Base-by-base conservation (phyloP, 2,888 invertebrate genomes). In the Xiphydria camelus region DNA sequence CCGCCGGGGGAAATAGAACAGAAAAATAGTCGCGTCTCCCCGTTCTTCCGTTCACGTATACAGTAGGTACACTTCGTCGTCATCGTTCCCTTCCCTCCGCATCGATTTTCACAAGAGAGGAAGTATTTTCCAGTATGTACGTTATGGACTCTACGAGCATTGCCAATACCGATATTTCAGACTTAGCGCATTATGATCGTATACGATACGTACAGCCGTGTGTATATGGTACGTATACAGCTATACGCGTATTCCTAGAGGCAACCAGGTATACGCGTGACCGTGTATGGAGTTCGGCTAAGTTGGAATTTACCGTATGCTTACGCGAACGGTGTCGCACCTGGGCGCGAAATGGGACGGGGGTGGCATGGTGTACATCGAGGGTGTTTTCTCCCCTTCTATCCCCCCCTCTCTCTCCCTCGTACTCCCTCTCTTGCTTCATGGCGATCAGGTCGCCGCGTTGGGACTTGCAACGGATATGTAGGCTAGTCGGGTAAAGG, bases 221-320 rank as follows among this genome's bases (percentile, higher is more conserved):
- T n/a, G n/a, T n/a, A n/a, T n/a, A n/a, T n/a, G n/a, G n/a, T n/a
- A n/a, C n/a, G n/a, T n/a, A n/a, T n/a, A n/a, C n/a, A n/a, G n/a
- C n/a, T n/a, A n/a, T n/a, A n/a, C n/a, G n/a, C n/a, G 20, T 18
- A 29, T 23, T 34, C 33, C 31, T 26, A 15, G 31, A 26, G 34
- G 34, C 31, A 38, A 45, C 48, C 40, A 40, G 46, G 26, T 37
- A 44, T 49, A 38, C 12, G 32, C 39, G 32, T 39, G 26, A n/a
- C 34, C 15, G 31, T 51, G 47, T 51, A 54, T 44, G 43, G 51
- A 64, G 62, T 63, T 63, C 44, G 53, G 49, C 60, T 49, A 63
- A 64, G 62, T 68, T 68, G 48, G 59, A 66, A 67, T 68, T 70
- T 66, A 67, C 62, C 55, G 59, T 59, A 64, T 59, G 64, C 64